Base-by-base conservation (phyloP, 2,113 vertebrate genomes). In the Orthonyx spaldingii region DNA sequence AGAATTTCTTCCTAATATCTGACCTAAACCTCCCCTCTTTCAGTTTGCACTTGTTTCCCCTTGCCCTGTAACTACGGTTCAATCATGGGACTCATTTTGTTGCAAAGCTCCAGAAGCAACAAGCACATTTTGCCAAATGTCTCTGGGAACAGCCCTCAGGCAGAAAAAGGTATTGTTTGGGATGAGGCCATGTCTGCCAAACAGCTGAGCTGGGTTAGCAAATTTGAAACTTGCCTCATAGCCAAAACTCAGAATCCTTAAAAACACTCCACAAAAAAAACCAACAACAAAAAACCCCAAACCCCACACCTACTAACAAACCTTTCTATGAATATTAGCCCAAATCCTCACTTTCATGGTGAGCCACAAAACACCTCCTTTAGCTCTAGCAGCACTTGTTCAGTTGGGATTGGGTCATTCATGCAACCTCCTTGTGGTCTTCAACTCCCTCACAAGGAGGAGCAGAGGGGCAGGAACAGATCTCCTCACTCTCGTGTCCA, bases 401-500 rank as follows among this genome's bases (percentile, higher is more conserved):
- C 37, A 22, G 24, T 1, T 64, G 42, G 11, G 5, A 75, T 52
- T 44, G 37, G 28, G 13, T 35, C 65, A 74, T 37, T 47, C 7
- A 3, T 8, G 11, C 1, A 1, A 49, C 11, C 18, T 42, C 8
- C 1, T 0, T 9, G 37, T 24, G 44, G 24, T 16, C 18, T 50
- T 30, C n/a, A 69, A 30, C 18, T 9, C 13, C 26, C 21, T 59
- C 37, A 23, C 9, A 41, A 16, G 41, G 61, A 60, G 33, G 26
- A 33, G 37, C 22, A 37, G 21, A 22, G 37, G 33, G 6, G 46
- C 63, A 68, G 37, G 21, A 59, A 11, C 33, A 77, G 53, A 35
- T 27, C 9, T 44, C 15, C 7, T 14, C 17, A 3, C 33, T 35
- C 52, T 11, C 0, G 0, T 19, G 17, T 26, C 4, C 23, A 27